Conservation (phyloP, 2,797 vertebrate genomes). For the Myotis myotis region DNA sequence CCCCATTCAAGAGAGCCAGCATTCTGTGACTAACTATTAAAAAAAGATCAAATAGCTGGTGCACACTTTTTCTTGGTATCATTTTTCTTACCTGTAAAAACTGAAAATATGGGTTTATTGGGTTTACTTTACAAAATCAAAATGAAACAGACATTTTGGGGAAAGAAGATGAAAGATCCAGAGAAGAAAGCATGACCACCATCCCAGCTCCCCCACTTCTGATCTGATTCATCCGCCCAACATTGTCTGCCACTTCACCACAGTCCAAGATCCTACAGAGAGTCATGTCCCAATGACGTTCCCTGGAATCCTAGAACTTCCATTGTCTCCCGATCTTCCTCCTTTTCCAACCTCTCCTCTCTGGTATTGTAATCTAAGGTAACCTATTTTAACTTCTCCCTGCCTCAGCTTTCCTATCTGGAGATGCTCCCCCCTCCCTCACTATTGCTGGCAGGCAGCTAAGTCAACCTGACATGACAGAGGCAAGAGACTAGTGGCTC, state of each 20-base stretch:
- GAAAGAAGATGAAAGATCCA: background rate
- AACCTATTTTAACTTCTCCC: background rate
- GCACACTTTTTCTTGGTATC: background rate
- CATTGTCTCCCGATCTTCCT: background rate
- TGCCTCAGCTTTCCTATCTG: background rate
- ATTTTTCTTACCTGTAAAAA: conserved; percentile 6
- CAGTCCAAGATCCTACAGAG: background rate
- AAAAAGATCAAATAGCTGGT: background rate
- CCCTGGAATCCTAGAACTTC: background rate
- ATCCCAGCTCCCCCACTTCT: background rate
- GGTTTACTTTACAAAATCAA: conserved; percentile 29
- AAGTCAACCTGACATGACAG: fast-evolving
- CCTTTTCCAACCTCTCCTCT: background rate
- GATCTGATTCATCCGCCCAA: background rate
- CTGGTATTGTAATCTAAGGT: background rate
- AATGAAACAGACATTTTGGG: background rate
- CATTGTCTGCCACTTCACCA: background rate
- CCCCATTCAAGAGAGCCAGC: background rate
- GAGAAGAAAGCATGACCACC: background rate
- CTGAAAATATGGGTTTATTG: background rate
- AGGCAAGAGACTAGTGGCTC: background rate
- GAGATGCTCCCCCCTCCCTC: background rate
- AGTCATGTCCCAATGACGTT: background rate
- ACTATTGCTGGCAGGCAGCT: background rate
- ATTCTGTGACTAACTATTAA: background rate